phyloP scores from a whole-genome alignment of 2,797 vertebrate genomes.

The Urophycis tenuis region DNA sequence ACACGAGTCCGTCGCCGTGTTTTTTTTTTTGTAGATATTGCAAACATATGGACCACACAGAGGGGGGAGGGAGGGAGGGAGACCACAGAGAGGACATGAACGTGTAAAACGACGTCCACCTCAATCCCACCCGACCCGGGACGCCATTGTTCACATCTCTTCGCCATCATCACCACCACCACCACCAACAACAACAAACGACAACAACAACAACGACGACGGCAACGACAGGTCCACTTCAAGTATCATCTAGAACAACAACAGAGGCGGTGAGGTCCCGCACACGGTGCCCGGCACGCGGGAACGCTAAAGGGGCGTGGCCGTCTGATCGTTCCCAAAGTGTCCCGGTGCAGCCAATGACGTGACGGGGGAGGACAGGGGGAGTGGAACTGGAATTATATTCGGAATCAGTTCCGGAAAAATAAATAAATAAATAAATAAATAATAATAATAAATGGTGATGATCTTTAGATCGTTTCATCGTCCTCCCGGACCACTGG shows the following conservation, averaged over 20 bases:
- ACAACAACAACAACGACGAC: no score
- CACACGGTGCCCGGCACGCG: neutral
- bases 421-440: slow-evolving; percentile 18
- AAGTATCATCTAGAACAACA: slow-evolving; percentile 36
- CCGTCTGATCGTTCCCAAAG: slow-evolving; percentile 27
- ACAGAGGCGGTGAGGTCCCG: neutral
- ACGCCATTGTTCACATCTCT: neutral
- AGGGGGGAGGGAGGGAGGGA: slow-evolving; percentile 26
- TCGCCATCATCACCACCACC: no score
- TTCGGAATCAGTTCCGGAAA: slow-evolving; percentile 35
- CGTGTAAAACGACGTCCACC: slow-evolving; percentile 63
- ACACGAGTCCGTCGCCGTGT: slow-evolving; percentile 22
- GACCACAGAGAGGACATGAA: slow-evolving; percentile 52
- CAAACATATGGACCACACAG: slow-evolving; percentile 63
- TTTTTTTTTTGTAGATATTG: slow-evolving; percentile 70
- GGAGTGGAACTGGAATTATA: slow-evolving; percentile 22
- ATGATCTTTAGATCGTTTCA: slow-evolving; percentile 28
- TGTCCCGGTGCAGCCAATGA: slow-evolving; percentile 9
- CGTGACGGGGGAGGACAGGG: neutral
- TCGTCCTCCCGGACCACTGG: no score
- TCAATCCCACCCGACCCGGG: neutral
- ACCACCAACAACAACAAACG: no score
- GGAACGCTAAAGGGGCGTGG: slow-evolving; percentile 28
- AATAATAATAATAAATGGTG: no score
- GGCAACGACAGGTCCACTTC: slow-evolving; percentile 32